Evolutionary conservation across 2,797 vertebrate genomes (phyloP).

Genomic region (Microctenopoma lineatum): DNA sequence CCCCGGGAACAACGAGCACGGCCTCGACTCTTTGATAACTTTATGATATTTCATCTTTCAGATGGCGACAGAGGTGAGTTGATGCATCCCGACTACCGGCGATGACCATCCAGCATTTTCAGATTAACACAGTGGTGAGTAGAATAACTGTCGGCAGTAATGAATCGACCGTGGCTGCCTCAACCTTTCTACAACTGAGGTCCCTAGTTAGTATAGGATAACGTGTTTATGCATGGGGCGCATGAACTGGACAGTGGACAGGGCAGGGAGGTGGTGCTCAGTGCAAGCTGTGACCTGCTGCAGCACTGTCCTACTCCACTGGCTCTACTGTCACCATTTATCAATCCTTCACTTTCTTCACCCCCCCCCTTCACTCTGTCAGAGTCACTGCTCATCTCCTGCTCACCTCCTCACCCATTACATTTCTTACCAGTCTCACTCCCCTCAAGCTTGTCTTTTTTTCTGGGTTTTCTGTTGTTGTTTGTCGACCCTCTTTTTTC

Average conservation of each 20-base stretch:
- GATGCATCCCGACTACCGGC: background rate
- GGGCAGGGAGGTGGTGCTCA: constrained; percentile 19
- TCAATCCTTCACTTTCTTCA: constrained; percentile 61
- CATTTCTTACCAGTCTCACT: constrained; percentile 7
- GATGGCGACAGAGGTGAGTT: background rate
- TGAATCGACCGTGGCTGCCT: too few species aligned
- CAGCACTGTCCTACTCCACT: constrained; percentile 46
- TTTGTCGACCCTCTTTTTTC: background rate
- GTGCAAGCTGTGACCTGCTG: constrained; percentile 39
- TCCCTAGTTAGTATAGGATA: too few species aligned
- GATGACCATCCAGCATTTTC: background rate
- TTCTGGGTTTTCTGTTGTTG: constrained; percentile 8
- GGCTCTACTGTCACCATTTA: constrained; percentile 64
- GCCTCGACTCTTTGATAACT: constrained; percentile 2
- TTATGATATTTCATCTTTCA: background rate
- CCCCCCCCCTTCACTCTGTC: constrained; percentile 49
- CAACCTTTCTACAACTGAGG: too few species aligned
- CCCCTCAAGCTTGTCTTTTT: constrained; percentile 32
- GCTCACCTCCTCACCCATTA: constrained; percentile 21
- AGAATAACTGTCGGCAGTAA: background rate
- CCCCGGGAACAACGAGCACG: background rate
- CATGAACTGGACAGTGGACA: constrained; percentile 32
- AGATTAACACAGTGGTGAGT: background rate
- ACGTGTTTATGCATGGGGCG: constrained; percentile 7
- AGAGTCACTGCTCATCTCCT: constrained; percentile 61